Conservation (phyloP, 2,888 invertebrate species). For the Synanthedon myopaeformis region DNA sequence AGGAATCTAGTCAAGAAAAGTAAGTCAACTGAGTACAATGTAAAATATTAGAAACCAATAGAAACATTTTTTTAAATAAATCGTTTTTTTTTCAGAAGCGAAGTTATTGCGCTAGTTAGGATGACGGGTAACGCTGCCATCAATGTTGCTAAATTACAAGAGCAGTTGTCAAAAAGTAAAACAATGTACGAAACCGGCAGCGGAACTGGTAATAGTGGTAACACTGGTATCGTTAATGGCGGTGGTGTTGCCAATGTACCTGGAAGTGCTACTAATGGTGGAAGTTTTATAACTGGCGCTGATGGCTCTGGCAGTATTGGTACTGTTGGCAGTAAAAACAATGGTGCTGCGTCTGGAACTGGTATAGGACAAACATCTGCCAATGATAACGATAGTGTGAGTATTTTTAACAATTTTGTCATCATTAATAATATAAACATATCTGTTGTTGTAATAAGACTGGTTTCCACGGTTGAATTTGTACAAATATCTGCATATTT, state of each 20-base stretch:
- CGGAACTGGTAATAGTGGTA: conserved; percentile 16
- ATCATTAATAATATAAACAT: neutral
- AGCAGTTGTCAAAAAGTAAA: conserved; percentile 65
- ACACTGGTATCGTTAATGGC: conserved; percentile 12
- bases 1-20: conserved; percentile 67
- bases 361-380: conserved; percentile 28
- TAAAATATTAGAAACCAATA: neutral
- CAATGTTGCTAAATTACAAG: conserved; percentile 79
- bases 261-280: neutral
- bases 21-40: conserved; percentile 22
- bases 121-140: conserved; percentile 76
- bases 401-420: conserved; percentile 8
- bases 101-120: conserved; percentile 78
- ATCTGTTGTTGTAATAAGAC: neutral
- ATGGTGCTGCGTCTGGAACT: conserved; percentile 3
- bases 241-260: neutral
- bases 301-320: conserved; percentile 3
- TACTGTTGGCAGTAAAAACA: neutral
- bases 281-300: conserved; percentile 2
- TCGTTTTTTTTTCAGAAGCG: conserved; percentile 66
- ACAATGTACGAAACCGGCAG: conserved; percentile 49
- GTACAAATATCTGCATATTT: no score
- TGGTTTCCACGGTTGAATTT: no score
- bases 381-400: conserved; percentile 39
- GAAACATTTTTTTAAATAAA: conserved; percentile 2